Base-by-base conservation (phyloP, 2,888 invertebrate species). In the Lucinisca nassula region DNA sequence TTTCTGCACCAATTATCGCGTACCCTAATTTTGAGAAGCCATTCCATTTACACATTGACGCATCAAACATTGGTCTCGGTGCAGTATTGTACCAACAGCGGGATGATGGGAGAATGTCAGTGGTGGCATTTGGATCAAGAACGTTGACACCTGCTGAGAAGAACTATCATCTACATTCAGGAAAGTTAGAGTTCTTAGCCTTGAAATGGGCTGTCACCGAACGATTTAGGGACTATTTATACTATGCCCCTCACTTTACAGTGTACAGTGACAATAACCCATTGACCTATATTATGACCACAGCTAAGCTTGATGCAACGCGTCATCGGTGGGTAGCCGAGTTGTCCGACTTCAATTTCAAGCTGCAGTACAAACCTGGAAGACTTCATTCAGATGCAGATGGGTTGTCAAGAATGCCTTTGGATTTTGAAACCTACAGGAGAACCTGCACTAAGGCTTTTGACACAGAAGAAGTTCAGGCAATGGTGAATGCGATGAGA, bases 121-220 rank as follows among this genome's bases (percentile, higher is more conserved):
- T 77, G n/a, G 32, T 55, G 17, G 77, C 24, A 6, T 76, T 49
- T 51, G 51, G 76, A 14, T 76, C 30, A 12, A 55, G 55, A 17
- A 14, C 55, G 1, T 72, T 92, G n/a, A 73, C 84, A 1, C 79
- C 87, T 24, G 79, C 91, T 12, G 93, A 94, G 49, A 76, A 89
- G 70, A 92, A 91, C 40, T 94, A 93, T 70, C 86, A 89, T 51
- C 21, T 85, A 0, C 90, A 91, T 32, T 89, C 85, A 14, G 88
- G 90, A n/a, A n/a, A n/a, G 37, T 89, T 89, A 8, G 90, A 91
- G 35, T 84, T 91, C 38, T 49, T 90, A 14, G 88, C 88, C 8
- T 27, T 3, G 90, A 92, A 0, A 72, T n/a, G n/a, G n/a, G n/a
- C n/a, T n/a, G n/a, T n/a, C n/a, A n/a, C n/a, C n/a, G n/a, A n/a